Base-by-base conservation (phyloP, 2,888 invertebrate species). In the Drosophila mimica region DNA sequence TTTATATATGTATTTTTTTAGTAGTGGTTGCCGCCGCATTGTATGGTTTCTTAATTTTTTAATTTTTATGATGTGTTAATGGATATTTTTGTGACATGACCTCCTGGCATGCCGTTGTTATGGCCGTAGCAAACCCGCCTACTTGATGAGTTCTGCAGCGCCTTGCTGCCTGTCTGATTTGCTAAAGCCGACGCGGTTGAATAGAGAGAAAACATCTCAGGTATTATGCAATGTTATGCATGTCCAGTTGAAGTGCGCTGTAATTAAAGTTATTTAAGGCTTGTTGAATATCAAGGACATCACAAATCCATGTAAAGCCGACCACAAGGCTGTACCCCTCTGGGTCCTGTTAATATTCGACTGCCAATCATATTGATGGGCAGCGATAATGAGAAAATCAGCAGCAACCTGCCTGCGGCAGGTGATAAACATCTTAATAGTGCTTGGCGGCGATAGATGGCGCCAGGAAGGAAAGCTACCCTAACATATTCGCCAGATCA, bases 41-140 rank as follows among this genome's bases (percentile, higher is more conserved):
- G 79, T 84, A 88, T 83, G 84, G 89, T 89, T 89, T 88, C 85
- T 84, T 87, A 76, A 87, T 83, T 88, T 88, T 88, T 85, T 77
- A 84, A 82, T 84, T 88, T 86, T 88, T 88, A 88, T 88, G 88
- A 88, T 88, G 88, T 88, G 88, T 89, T 88, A 88, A 88, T 88
- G 88, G 89, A 88, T 89, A 88, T 88, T 87, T 88, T 80, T 80
- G 87, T 88, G 88, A 88, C 88, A 89, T 87, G 88, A 88, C 87
- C 89, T 89, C 89, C 87, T 77, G 87, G 87, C 76, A 81, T 67
- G 89, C 75, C 52, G 79, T 82, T 74, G 73, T 73, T 81, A 76
- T 73, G 68, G 67, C 75, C 77, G 75, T 54, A 67, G 78, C 60
- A 28, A 67, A 62, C 28, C 70, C 78, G 79, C 74, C 78, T 79